phyloP scores from a whole-genome alignment of 2,113 vertebrate species.

The Cyanoramphus novaezelandiae region DNA sequence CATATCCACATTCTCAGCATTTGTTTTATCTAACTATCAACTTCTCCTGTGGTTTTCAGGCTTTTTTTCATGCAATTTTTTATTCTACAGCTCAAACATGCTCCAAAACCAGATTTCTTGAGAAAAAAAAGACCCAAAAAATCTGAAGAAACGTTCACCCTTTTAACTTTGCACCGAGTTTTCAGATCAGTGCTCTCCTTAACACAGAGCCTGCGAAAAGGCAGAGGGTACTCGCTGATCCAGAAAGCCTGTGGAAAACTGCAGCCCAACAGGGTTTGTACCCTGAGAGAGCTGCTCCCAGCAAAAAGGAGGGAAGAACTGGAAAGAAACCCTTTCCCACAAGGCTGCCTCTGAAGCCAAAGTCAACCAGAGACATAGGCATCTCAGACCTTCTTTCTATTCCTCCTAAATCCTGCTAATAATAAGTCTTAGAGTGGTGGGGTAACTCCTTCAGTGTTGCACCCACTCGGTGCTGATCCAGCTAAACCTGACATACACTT shows the following conservation, averaged over 20 bases:
- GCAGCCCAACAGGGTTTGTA: background rate
- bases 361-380: background rate
- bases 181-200: background rate
- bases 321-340: background rate
- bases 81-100: background rate
- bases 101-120: background rate
- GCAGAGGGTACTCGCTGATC: background rate
- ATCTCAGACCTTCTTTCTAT: background rate
- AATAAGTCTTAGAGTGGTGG: background rate
- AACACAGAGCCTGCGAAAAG: background rate
- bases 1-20: background rate
- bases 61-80: background rate
- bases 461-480: background rate
- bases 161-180: background rate
- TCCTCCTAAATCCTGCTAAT: background rate
- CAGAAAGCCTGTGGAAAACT: background rate
- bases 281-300: background rate
- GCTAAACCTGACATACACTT: background rate
- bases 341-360: background rate
- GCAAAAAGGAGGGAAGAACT: background rate
- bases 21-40: background rate
- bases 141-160: background rate
- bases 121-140: background rate
- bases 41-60: background rate
- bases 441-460: background rate